Evolutionary conservation across 2,888 invertebrate species (phyloP).

Genomic region (Rotaria magnacalcarata): DNA sequence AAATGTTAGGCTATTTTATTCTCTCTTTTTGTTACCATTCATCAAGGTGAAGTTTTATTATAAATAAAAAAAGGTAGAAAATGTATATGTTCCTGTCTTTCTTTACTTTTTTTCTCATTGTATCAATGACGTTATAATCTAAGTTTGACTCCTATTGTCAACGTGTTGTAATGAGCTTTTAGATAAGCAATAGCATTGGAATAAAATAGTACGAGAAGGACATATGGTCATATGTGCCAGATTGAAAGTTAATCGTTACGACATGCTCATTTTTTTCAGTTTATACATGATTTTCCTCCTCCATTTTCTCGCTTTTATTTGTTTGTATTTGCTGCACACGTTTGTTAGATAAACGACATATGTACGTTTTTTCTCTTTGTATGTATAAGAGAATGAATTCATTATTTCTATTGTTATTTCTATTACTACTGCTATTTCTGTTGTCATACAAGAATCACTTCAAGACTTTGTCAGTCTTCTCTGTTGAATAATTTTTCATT

Average conservation of each 20-base stretch:
- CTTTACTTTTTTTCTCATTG: background rate
- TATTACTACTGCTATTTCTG: background rate
- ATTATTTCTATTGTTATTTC: background rate
- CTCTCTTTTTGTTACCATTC: background rate
- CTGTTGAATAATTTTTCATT: background rate
- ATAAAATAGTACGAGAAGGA: background rate
- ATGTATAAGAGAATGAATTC: background rate
- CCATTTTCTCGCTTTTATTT: background rate
- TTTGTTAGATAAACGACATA: background rate
- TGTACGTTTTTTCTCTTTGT: background rate
- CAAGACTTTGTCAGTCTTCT: background rate
- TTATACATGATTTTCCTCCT: background rate
- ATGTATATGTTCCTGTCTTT: background rate
- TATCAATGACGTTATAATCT: background rate
- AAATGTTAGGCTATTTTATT: background rate
- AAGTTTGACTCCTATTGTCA: background rate
- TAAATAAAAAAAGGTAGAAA: background rate
- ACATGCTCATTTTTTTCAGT: background rate
- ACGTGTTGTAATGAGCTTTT: background rate
- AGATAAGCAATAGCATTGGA: background rate
- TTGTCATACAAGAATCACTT: background rate
- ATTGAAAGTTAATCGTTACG: constrained; percentile 31
- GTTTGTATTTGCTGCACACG: background rate
- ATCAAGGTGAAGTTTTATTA: background rate
- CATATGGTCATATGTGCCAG: background rate